These are phyloP conservation scores for Heliothis subflexa DNA, from an alignment of 1,140 invertebrate genomes.

Conservation along the genomic window DNA sequence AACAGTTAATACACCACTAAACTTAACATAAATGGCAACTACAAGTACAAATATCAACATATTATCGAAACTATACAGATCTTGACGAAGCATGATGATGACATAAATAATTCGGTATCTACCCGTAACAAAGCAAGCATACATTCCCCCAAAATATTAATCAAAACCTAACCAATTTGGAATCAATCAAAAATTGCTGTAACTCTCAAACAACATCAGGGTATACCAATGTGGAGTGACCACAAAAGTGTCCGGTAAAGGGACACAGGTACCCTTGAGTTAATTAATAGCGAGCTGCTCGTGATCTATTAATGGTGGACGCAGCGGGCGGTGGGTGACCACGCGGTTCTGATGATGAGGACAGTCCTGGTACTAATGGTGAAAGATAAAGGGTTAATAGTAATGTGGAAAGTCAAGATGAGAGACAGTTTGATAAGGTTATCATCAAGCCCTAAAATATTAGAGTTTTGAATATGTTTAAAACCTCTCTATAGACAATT, in stretches of 20 bases:
- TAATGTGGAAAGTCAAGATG: too few relatives aligned
- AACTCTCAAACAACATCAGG: neutral
- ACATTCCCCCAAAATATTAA: neutral
- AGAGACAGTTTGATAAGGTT: too few relatives aligned
- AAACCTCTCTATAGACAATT: too few relatives aligned
- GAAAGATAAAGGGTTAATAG: too few relatives aligned
- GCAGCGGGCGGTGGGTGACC: slow-evolving; percentile 58
- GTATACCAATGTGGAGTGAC: neutral
- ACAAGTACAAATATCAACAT: neutral
- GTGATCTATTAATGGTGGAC: slow-evolving; percentile 62
- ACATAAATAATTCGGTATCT: too few relatives aligned
- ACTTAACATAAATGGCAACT: too few relatives aligned
- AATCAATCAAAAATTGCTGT: slow-evolving; percentile 16
- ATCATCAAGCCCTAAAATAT: too few relatives aligned
- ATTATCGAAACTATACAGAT: too few relatives aligned
- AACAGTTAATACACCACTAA: too few relatives aligned
- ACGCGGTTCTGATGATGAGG: neutral
- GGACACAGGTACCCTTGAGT: slow-evolving; percentile 61
- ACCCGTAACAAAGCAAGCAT: neutral
- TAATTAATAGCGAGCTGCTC: slow-evolving; percentile 65
- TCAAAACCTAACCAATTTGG: neutral
- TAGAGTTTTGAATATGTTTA: too few relatives aligned
- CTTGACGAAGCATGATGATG: too few relatives aligned
- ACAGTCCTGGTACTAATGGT: too few relatives aligned
- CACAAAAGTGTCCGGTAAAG: slow-evolving; percentile 34